A percentile compares a stretch with the other conserved stretches of the same genome.
phyloP scores from a whole-genome alignment of 2,797 vertebrate species.

The Oreonectes daqikongensis region DNA sequence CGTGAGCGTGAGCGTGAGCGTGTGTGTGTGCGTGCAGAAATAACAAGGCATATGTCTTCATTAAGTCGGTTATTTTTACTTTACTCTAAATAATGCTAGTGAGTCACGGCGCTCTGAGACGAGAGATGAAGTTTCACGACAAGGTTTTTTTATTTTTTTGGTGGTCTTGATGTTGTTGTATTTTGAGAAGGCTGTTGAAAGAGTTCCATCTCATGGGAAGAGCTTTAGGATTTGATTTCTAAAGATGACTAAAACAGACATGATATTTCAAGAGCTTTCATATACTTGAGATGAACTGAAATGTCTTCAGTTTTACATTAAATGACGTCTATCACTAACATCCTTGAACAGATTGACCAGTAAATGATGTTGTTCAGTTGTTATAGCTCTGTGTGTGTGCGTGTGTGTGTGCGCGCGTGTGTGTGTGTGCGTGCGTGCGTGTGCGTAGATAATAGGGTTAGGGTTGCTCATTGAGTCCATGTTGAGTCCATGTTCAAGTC shows the following conservation, averaged over 20 bases:
- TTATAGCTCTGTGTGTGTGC: too few relatives aligned
- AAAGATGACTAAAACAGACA: conserved; percentile 3
- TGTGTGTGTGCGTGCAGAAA: conserved; percentile 8
- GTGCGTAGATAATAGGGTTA: too few relatives aligned
- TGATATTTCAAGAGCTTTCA: neutral
- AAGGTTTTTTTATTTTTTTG: neutral
- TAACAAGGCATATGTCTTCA: conserved; percentile 10
- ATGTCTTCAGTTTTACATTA: too few relatives aligned
- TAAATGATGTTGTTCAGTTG: too few relatives aligned
- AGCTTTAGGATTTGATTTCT: neutral
- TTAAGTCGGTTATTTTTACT: conserved; percentile 1
- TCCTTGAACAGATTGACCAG: too few relatives aligned
- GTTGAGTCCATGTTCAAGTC: too few relatives aligned
- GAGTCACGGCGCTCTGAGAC: conserved; percentile 5
- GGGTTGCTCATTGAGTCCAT: too few relatives aligned
- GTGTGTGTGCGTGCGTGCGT: too few relatives aligned
- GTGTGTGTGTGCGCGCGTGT: too few relatives aligned
- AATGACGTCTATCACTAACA: too few relatives aligned
- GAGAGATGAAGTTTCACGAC: conserved; percentile 12
- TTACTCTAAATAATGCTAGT: conserved; percentile 19
- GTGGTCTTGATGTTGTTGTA: neutral
- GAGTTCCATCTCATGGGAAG: neutral
- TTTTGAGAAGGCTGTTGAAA: conserved; percentile 22
- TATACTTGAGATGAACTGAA: neutral
- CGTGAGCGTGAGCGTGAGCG: too few relatives aligned